Evolutionary conservation across 2,797 vertebrate genomes (phyloP).

Genomic region (Macropodus opercularis): DNA sequence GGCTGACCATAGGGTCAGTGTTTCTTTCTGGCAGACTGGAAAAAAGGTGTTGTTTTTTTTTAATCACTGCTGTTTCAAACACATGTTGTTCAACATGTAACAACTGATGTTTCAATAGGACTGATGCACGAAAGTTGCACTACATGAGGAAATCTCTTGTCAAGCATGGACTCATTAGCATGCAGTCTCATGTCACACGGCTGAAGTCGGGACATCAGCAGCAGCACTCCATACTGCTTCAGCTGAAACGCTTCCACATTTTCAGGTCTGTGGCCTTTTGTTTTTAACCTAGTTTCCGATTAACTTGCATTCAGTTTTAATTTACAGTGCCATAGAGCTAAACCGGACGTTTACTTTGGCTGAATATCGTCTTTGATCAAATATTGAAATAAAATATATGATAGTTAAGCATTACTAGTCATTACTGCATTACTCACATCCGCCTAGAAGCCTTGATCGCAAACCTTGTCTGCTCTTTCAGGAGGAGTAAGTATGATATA

Average conservation of each 20-base stretch:
- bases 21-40: too few species aligned
- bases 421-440: too few species aligned
- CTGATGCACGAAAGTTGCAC: conserved; percentile 93
- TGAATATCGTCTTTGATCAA: too few species aligned
- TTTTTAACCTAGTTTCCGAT: background rate
- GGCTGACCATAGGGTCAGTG: too few species aligned
- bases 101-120: conserved; percentile 74
- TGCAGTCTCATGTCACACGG: conserved; percentile 89
- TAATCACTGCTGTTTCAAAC: background rate
- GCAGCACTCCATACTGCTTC: conserved; percentile 92
- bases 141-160: conserved; percentile 91
- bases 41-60: too few species aligned
- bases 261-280: conserved; percentile 83
- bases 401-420: background rate
- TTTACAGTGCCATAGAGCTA: background rate
- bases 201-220: conserved; percentile 86
- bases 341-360: too few species aligned
- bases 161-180: conserved; percentile 87
- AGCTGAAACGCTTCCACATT: conserved; percentile 92
- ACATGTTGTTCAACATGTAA: background rate
- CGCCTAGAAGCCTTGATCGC: too few species aligned
- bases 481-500: conserved; percentile 92
- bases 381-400: background rate
- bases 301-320: background rate
- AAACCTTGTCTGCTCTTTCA: conserved; percentile 53